These are phyloP conservation scores for Pangasius larnaudii DNA, from an alignment of 2,797 vertebrate species.

Conservation along the genomic window DNA sequence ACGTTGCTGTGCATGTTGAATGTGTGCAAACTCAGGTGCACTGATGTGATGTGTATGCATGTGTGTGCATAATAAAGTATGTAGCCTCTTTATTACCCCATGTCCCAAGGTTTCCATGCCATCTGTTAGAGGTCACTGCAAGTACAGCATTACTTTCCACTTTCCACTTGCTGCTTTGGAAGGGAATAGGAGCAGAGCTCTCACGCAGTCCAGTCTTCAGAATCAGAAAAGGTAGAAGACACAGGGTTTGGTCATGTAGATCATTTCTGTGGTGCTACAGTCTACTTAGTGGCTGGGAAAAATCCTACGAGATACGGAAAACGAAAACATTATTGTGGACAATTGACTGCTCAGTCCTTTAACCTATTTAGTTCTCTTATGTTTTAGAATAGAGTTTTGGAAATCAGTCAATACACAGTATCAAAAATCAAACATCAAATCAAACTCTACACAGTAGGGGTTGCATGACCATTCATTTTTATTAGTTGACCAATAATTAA, in stretches of 20 bases:
- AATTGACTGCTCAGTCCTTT: background rate
- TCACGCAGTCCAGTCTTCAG: constrained; percentile 23
- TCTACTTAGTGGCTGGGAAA: background rate
- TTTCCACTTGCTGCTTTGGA: constrained; percentile 55
- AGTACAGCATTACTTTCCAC: constrained; percentile 66
- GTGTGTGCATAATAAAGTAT: constrained; percentile 58
- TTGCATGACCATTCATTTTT: background rate
- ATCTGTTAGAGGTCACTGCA: constrained; percentile 69
- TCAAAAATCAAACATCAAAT: background rate
- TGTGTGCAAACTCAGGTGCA: background rate
- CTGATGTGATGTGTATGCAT: background rate
- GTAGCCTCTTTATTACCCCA: constrained; percentile 20
- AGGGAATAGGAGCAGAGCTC: constrained; percentile 54
- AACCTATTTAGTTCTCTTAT: background rate
- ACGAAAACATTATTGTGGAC: background rate
- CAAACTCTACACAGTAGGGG: background rate
- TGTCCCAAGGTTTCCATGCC: constrained; percentile 64
- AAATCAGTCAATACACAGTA: background rate
- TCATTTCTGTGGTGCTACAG: constrained; percentile 41
- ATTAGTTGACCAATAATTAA: background rate
- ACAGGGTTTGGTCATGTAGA: constrained; percentile 9
- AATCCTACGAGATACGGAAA: background rate
- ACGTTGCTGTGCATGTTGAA: background rate
- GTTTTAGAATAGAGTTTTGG: background rate
- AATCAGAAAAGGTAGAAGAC: background rate